Percentiles rank a stretch among this genome's conserved stretches.
These are phyloP conservation scores for Gadus chalcogrammus DNA, from an alignment of 2,113 vertebrate genomes.

Conservation along the genomic window DNA sequence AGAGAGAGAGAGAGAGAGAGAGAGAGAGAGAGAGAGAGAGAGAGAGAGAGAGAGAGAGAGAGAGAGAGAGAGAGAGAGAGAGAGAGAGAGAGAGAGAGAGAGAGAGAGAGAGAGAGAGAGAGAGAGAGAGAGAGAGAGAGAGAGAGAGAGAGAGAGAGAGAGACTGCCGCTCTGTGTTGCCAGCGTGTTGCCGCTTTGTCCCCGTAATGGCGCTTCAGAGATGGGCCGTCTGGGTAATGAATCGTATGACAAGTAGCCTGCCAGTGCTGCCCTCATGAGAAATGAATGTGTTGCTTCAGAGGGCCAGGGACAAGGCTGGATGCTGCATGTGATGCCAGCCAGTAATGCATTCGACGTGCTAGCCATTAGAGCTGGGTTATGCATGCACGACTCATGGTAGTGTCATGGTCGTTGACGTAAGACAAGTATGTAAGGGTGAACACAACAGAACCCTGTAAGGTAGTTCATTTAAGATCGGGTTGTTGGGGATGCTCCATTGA, in stretches of 20 bases:
- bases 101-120: neutral
- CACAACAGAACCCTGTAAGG: no score
- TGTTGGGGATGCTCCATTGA: no score
- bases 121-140: neutral
- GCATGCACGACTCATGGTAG: no score
- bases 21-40: neutral
- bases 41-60: neutral
- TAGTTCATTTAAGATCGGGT: no score
- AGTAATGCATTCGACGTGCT: constrained; percentile 16
- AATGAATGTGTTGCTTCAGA: constrained; percentile 33
- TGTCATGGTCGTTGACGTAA: no score
- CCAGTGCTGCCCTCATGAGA: constrained; percentile 35
- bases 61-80: constrained; percentile 1
- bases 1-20: constrained; percentile 1
- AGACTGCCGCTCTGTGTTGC: neutral
- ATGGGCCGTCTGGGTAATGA: constrained; percentile 39
- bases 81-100: neutral
- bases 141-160: neutral
- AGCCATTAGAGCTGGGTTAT: no score
- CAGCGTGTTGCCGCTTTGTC: constrained; percentile 25
- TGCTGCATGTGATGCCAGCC: constrained; percentile 21
- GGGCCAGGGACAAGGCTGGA: constrained; percentile 25
- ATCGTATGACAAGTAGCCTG: constrained; percentile 36
- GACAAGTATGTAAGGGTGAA: no score
- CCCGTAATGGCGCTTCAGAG: constrained; percentile 36